phyloP scores from a whole-genome alignment of 2,113 vertebrate genomes.

The Canis aureus region DNA sequence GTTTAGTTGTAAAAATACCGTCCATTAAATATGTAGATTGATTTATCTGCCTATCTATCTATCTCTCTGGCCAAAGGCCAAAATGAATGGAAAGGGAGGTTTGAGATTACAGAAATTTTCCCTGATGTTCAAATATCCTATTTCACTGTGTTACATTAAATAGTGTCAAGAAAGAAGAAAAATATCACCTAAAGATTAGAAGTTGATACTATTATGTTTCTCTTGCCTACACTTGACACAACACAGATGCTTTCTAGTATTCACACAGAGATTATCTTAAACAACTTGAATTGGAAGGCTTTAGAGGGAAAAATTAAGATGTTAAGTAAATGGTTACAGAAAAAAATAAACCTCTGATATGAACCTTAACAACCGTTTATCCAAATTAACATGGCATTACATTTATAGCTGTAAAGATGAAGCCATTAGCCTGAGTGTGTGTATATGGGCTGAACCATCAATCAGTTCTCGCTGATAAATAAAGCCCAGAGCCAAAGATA shows the following conservation, averaged over 20 bases:
- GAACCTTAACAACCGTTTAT: constrained; percentile 42
- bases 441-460: not conserved
- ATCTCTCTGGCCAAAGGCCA: not conserved
- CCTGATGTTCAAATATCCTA: constrained; percentile 27
- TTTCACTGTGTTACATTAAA: not conserved
- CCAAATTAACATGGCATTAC: constrained; percentile 44
- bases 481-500: constrained; percentile 20
- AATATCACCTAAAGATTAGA: not conserved
- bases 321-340: constrained; percentile 57
- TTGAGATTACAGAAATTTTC: constrained; percentile 5
- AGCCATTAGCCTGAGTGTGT: not conserved
- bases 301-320: constrained; percentile 60
- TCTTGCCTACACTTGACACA: not conserved
- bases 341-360: constrained; percentile 58
- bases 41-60: not conserved
- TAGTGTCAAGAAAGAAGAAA: not conserved
- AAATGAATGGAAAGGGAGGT: constrained; percentile 1
- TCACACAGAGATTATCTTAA: constrained; percentile 31
- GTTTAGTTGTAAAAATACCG: constrained; percentile 40
- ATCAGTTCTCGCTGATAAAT: constrained; percentile 41
- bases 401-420: constrained; percentile 12
- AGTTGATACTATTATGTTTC: not conserved
- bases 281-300: not conserved
- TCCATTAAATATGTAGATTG: not conserved
- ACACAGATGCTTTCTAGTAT: constrained; percentile 45